Conservation (phyloP, 1,140 invertebrate genomes). For the Parasteatoda tepidariorum region DNA sequence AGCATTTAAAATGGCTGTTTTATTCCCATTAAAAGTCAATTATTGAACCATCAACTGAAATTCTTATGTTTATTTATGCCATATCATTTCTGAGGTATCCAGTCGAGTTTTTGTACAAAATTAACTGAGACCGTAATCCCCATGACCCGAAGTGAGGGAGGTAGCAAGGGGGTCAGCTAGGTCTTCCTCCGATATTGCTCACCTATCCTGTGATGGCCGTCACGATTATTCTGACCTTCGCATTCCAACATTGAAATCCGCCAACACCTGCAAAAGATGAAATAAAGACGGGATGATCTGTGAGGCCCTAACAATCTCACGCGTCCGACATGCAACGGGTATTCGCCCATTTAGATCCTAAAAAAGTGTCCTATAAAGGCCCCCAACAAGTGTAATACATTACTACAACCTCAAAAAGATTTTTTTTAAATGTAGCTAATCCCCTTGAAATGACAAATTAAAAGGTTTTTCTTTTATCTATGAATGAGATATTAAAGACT, state of each 20-base stretch:
- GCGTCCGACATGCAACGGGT: not conserved
- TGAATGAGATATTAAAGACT: no score
- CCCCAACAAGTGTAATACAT: not conserved
- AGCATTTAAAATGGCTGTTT: no score
- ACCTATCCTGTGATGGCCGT: not conserved
- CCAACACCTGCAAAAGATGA: constrained; percentile 1
- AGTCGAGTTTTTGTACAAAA: not conserved
- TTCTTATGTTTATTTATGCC: not conserved
- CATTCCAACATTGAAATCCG: constrained; percentile 5
- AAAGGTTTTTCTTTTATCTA: no score
- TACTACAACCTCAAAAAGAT: no score
- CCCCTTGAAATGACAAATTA: no score
- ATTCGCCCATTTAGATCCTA: not conserved
- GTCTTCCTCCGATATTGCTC: not conserved
- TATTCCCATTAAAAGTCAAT: not conserved
- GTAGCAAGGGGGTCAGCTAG: not conserved
- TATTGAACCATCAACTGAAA: not conserved
- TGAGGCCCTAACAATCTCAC: not conserved
- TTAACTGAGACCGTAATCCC: not conserved
- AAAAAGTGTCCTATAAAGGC: not conserved
- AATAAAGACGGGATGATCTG: not conserved
- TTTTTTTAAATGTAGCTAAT: no score
- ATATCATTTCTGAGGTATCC: not conserved
- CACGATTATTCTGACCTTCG: not conserved
- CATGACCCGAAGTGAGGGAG: not conserved